phyloP scores from a whole-genome alignment of 2,113 vertebrate species.

The Calyptomena viridis region DNA sequence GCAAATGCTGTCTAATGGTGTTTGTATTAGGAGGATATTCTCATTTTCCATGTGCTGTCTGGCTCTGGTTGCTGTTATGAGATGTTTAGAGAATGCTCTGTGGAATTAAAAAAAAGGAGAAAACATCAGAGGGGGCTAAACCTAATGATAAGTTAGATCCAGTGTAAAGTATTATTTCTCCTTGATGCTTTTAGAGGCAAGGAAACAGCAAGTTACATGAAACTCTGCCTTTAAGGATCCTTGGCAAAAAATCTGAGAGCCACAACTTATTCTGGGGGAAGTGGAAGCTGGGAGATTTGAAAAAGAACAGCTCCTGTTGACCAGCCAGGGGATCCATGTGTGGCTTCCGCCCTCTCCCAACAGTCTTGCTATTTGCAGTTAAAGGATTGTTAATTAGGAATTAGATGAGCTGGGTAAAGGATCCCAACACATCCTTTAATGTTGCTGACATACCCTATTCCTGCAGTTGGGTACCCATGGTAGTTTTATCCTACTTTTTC shows the following conservation, averaged over 20 bases:
- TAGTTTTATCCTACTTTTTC: not conserved
- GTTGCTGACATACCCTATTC: not conserved
- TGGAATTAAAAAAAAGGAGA: not conserved
- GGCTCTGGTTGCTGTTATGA: not conserved
- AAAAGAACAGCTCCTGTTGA: not conserved
- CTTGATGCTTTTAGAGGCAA: not conserved
- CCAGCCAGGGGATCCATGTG: not conserved
- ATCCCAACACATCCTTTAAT: not conserved
- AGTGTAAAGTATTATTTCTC: not conserved
- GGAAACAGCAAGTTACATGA: not conserved
- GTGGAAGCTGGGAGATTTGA: not conserved
- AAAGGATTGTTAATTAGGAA: not conserved
- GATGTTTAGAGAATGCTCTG: not conserved
- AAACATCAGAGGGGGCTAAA: not conserved
- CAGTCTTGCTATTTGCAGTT: not conserved
- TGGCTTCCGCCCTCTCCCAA: not conserved
- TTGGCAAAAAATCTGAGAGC: not conserved
- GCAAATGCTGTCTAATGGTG: not conserved
- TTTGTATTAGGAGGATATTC: slow-evolving; percentile 8
- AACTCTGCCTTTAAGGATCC: not conserved
- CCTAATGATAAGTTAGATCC: not conserved
- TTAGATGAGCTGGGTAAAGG: not conserved
- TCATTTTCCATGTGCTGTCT: slow-evolving; percentile 11
- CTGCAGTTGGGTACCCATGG: not conserved
- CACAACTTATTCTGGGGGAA: not conserved